Evolutionary conservation across 2,888 invertebrate species (phyloP).

Genomic region (Ellobium chinense): DNA sequence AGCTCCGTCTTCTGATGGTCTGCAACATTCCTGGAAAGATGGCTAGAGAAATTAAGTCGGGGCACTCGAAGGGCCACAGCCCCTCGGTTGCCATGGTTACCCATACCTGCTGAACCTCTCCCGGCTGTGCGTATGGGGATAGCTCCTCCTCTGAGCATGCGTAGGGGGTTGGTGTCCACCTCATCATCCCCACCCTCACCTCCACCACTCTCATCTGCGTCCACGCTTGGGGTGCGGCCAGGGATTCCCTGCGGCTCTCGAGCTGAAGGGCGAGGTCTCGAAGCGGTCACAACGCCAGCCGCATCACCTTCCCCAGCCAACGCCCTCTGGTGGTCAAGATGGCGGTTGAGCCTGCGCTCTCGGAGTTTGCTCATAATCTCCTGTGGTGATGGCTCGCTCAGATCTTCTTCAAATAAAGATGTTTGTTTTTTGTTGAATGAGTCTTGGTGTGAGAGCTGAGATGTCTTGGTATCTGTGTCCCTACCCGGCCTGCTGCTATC

Average conservation of each 20-base stretch:
- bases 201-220: constrained; percentile 33
- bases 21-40: constrained; percentile 35
- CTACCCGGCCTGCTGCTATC: constrained; percentile 29
- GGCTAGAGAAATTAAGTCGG: constrained; percentile 44
- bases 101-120: constrained; percentile 68
- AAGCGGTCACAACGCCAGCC: constrained; percentile 22
- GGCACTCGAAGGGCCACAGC: constrained; percentile 43
- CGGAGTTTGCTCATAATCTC: constrained; percentile 73
- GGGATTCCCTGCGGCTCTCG: constrained; percentile 75
- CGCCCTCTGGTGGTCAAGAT: constrained; percentile 72
- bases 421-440: constrained; percentile 45
- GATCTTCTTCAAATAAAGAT: constrained; percentile 66
- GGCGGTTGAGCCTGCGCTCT: constrained; percentile 70
- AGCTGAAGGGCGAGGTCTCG: constrained; percentile 61
- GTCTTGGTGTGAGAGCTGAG: constrained; percentile 37
- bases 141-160: constrained; percentile 82
- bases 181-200: constrained; percentile 77
- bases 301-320: constrained; percentile 50
- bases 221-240: constrained; percentile 55
- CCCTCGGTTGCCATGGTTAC: constrained; percentile 36
- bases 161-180: constrained; percentile 83
- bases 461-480: constrained; percentile 7
- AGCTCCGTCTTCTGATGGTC: background rate
- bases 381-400: constrained; percentile 71
- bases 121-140: constrained; percentile 68